Evolutionary conservation across 1,140 invertebrate genomes (phyloP).

Genomic region (Eriosoma lanigerum): DNA sequence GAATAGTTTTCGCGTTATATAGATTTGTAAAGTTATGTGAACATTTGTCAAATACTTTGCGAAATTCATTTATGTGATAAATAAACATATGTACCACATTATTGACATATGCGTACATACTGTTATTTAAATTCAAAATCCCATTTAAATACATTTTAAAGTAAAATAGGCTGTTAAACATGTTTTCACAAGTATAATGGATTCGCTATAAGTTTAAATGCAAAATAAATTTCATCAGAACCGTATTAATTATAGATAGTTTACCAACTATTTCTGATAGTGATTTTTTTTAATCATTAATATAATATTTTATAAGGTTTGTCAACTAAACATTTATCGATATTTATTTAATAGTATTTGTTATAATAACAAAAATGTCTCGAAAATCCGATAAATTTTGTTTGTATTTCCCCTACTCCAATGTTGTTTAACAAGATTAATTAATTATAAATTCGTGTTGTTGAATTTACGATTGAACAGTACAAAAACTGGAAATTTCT

Average conservation of each 20-base stretch:
- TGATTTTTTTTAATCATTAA: too few relatives aligned
- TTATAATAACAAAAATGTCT: not conserved
- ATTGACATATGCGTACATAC: not conserved
- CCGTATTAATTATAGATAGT: too few relatives aligned
- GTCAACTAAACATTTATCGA: not conserved
- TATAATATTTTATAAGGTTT: not conserved
- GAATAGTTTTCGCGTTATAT: not conserved
- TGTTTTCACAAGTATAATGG: not conserved
- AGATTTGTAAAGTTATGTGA: not conserved
- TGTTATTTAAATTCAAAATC: conserved; percentile 9
- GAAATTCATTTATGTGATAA: not conserved
- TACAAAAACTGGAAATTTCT: conserved; percentile 42
- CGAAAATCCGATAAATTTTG: not conserved
- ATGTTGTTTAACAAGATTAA: conserved; percentile 42
- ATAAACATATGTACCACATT: not conserved
- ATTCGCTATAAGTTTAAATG: not conserved
- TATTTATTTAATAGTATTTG: conserved; percentile 6
- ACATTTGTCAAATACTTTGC: not conserved
- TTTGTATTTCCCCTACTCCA: not conserved
- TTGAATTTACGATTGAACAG: conserved; percentile 31
- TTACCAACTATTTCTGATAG: too few relatives aligned
- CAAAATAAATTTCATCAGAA: too few relatives aligned
- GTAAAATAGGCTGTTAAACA: not conserved
- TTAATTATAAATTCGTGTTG: conserved; percentile 48
- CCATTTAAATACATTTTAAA: not conserved